A percentile compares a stretch with the other conserved stretches of the same genome.
Evolutionary conservation across 1,140 invertebrate species (phyloP).

Genomic region (Drosophila guanche): DNA sequence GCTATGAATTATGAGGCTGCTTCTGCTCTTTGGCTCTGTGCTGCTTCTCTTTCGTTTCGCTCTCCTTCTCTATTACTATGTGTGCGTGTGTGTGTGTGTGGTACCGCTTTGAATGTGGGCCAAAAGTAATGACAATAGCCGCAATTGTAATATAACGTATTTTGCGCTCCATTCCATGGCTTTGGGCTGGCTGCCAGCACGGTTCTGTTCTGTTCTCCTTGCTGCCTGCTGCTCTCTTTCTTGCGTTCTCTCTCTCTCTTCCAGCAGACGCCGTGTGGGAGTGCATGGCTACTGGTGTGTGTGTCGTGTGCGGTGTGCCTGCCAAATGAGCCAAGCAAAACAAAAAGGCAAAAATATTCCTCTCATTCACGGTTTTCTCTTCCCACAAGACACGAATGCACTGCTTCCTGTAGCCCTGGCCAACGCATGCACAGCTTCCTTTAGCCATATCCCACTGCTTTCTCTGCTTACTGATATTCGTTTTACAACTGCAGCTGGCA

Average conservation of each 20-base stretch:
- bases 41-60: neutral
- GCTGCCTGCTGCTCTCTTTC: constrained; percentile 3
- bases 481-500: constrained; percentile 6
- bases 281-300: constrained; percentile 20
- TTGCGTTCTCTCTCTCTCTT: constrained; percentile 17
- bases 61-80: constrained; percentile 9
- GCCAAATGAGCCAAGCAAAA: constrained; percentile 77
- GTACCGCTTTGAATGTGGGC: constrained; percentile 68
- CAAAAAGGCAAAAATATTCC: constrained; percentile 76
- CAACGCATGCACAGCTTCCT: too few species aligned
- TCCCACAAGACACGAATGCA: constrained; percentile 13
- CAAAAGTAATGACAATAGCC: constrained; percentile 79
- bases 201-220: constrained; percentile 17
- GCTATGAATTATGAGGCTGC: too few species aligned
- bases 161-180: constrained; percentile 26
- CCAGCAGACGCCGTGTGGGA: constrained; percentile 11
- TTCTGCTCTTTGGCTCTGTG: neutral
- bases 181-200: constrained; percentile 49
- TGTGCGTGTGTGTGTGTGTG: constrained; percentile 3
- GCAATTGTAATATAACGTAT: constrained; percentile 67
- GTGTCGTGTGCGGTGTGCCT: constrained; percentile 28
- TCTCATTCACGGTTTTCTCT: constrained; percentile 41
- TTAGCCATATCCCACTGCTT: constrained; percentile 2
- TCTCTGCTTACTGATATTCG: constrained; percentile 3
- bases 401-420: too few species aligned